These are phyloP conservation scores for Polia nebulosa DNA, from an alignment of 2,888 invertebrate genomes.

Conservation along the genomic window DNA sequence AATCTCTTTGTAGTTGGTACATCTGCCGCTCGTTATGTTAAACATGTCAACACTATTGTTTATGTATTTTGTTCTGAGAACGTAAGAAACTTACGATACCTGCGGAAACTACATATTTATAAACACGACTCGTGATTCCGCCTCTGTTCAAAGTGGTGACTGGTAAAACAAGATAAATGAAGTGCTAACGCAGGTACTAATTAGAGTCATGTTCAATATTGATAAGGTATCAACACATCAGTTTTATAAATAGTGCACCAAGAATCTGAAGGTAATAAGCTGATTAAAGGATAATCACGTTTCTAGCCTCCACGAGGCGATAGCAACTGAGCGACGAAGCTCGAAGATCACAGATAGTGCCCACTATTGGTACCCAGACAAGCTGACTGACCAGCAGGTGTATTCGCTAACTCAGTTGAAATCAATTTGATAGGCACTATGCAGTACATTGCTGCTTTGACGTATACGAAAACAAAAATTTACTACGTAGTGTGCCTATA, in stretches of 20 bases:
- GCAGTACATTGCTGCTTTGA: no score
- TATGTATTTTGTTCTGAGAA: constrained; percentile 20
- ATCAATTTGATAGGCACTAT: no score
- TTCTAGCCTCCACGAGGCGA: neutral
- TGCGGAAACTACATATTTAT: constrained; percentile 13
- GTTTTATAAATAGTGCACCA: constrained; percentile 8
- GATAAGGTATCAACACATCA: constrained; percentile 15
- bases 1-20: constrained; percentile 28
- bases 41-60: constrained; percentile 20
- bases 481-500: no score
- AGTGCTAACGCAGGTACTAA: constrained; percentile 14
- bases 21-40: constrained; percentile 30
- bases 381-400: no score
- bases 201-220: constrained; percentile 13
- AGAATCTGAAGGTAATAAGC: neutral
- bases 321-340: neutral
- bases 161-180: constrained; percentile 8
- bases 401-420: no score
- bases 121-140: neutral
- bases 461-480: no score
- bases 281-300: constrained; percentile 10
- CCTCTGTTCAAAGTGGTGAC: constrained; percentile 1
- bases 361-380: neutral
- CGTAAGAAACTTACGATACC: neutral
- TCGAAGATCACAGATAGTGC: neutral